Conservation (phyloP, 2,113 vertebrate genomes). For the Dasypus novemcinctus region DNA sequence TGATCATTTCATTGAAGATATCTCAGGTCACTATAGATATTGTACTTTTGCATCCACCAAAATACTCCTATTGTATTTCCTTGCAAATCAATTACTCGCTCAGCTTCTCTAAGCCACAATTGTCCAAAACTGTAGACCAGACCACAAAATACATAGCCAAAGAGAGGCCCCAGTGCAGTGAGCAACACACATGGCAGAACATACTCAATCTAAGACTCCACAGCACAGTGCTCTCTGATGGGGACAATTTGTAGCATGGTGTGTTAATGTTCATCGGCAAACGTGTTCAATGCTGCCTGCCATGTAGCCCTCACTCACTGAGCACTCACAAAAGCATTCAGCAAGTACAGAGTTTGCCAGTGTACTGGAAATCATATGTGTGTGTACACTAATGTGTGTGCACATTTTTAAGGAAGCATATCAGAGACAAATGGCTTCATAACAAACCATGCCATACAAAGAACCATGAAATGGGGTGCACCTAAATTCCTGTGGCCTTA, state of each 20-base stretch:
- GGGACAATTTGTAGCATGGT: not conserved
- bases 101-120: not conserved
- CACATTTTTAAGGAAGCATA: not conserved
- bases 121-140: not conserved
- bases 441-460: not conserved
- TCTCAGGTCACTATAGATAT: not conserved
- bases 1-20: not conserved
- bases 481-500: not conserved
- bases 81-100: not conserved
- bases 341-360: not conserved
- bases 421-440: not conserved
- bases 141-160: not conserved
- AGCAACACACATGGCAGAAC: no score
- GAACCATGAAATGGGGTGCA: not conserved
- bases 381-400: not conserved
- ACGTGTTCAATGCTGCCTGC: not conserved
- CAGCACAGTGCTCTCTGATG: not conserved
- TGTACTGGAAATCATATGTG: not conserved
- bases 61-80: not conserved
- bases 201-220: not conserved
- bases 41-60: not conserved
- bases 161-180: not conserved
- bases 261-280: not conserved
- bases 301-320: not conserved
- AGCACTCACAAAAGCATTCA: not conserved